These are phyloP conservation scores for Oscheius sp. DNA, from an alignment of 2,888 invertebrate species.

Conservation along the genomic window DNA sequence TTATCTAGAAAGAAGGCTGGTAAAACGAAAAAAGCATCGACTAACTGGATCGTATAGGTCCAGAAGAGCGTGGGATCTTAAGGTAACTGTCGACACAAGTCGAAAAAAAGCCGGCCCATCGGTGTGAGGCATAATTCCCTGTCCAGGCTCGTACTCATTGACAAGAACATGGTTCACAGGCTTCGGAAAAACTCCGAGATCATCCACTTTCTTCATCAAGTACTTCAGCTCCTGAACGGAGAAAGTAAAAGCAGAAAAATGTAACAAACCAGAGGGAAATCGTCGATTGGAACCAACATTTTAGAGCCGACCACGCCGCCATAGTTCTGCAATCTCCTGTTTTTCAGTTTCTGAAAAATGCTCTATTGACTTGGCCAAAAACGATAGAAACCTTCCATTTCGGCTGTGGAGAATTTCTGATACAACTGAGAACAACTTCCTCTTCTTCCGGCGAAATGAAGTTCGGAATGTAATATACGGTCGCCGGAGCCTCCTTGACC, in stretches of 20 bases:
- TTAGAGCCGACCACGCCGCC: slow-evolving; percentile 93
- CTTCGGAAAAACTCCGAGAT: slow-evolving; percentile 47
- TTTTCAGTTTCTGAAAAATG: slow-evolving; percentile 75
- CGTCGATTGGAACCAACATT: slow-evolving; percentile 88
- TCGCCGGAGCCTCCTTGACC: slow-evolving; percentile 10
- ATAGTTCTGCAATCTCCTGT: slow-evolving; percentile 95
- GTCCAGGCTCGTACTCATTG: slow-evolving; percentile 73
- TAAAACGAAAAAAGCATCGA: background rate
- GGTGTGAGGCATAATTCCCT: slow-evolving; percentile 95
- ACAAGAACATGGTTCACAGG: slow-evolving; percentile 55
- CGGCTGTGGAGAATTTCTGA: slow-evolving; percentile 82
- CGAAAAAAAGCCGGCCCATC: slow-evolving; percentile 95
- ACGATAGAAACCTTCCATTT: slow-evolving; percentile 88
- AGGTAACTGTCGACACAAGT: slow-evolving; percentile 89
- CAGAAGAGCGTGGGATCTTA: slow-evolving; percentile 90
- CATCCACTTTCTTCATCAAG: slow-evolving; percentile 53
- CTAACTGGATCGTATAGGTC: slow-evolving; percentile 80
- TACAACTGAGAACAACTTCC: slow-evolving; percentile 66
- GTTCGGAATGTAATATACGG: slow-evolving; percentile 46
- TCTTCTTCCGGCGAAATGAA: slow-evolving; percentile 74
- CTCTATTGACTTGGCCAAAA: background rate
- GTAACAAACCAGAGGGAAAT: slow-evolving; percentile 80
- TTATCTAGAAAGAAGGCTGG: background rate
- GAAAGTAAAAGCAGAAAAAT: background rate
- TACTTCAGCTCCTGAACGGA: slow-evolving; percentile 47